These are phyloP conservation scores for Hyposmocoma kahamanoa DNA, from an alignment of 1,140 invertebrate genomes.

Conservation along the genomic window DNA sequence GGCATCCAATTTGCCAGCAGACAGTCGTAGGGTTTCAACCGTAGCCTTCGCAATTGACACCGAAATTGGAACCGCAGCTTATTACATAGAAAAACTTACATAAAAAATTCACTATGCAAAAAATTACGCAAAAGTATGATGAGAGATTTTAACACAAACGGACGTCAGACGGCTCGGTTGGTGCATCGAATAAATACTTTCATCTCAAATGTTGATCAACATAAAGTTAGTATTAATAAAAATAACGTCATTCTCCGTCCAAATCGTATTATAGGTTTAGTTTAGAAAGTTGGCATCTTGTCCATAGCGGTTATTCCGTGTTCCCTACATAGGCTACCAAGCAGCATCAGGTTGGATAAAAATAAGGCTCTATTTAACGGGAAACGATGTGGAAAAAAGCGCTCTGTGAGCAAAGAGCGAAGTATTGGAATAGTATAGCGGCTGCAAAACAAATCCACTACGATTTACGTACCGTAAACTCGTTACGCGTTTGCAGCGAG, in stretches of 20 bases:
- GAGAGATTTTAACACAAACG: slow-evolving; percentile 40
- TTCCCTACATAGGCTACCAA: slow-evolving; percentile 56
- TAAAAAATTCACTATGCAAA: slow-evolving; percentile 18
- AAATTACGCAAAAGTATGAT: slow-evolving; percentile 20
- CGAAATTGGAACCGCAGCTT: slow-evolving; percentile 45
- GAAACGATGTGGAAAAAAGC: slow-evolving; percentile 52
- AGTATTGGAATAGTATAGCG: slow-evolving; percentile 59
- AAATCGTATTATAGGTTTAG: slow-evolving; percentile 64
- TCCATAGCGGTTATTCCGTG: slow-evolving; percentile 62
- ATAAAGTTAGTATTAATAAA: slow-evolving; percentile 38
- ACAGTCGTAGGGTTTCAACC: slow-evolving; percentile 55
- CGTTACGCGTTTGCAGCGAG: slow-evolving; percentile 55
- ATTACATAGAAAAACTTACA: slow-evolving; percentile 35
- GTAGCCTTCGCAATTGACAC: slow-evolving; percentile 55
- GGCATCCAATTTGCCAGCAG: slow-evolving; percentile 57
- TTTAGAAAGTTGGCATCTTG: slow-evolving; percentile 72
- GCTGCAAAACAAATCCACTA: slow-evolving; percentile 68
- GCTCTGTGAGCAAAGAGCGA: slow-evolving; percentile 37
- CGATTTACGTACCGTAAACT: slow-evolving; percentile 69
- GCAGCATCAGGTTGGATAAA: slow-evolving; percentile 47
- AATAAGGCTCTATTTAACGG: slow-evolving; percentile 58
- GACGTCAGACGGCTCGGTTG: slow-evolving; percentile 18
- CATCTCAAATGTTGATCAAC: background rate
- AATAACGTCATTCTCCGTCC: slow-evolving; percentile 57
- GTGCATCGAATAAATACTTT: slow-evolving; percentile 20